Conservation (phyloP, 2,888 invertebrate species). For the Chrysodeixis includens region DNA sequence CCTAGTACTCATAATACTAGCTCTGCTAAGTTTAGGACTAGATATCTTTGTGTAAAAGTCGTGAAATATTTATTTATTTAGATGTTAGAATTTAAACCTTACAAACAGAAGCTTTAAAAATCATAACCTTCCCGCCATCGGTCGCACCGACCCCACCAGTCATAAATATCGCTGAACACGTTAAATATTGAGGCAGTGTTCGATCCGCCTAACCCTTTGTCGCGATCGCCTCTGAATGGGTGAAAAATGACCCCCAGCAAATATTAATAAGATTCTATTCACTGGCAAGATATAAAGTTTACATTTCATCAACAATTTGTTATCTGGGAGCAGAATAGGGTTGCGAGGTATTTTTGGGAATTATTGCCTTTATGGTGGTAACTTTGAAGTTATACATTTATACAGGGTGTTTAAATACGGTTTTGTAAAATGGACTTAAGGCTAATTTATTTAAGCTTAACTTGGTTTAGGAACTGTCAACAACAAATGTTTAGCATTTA, state of each 20-base stretch:
- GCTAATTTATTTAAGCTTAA: neutral
- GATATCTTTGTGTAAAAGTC: too few relatives aligned
- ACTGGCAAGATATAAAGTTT: slow-evolving; percentile 52
- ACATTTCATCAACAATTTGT: slow-evolving; percentile 61
- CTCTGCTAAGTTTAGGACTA: too few relatives aligned
- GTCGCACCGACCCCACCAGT: slow-evolving; percentile 27
- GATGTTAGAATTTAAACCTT: too few relatives aligned
- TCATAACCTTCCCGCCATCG: slow-evolving; percentile 27
- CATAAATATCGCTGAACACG: slow-evolving; percentile 67
- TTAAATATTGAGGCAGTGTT: slow-evolving; percentile 65
- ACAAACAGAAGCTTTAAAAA: neutral
- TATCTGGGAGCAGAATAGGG: slow-evolving; percentile 54
- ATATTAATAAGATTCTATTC: slow-evolving; percentile 61
- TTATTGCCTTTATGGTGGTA: slow-evolving; percentile 2
- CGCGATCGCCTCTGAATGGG: slow-evolving; percentile 61
- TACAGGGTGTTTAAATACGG: neutral
- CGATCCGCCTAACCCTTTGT: slow-evolving; percentile 64
- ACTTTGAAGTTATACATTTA: neutral
- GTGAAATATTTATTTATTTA: too few relatives aligned
- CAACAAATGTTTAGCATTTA: too few relatives aligned
- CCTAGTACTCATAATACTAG: too few relatives aligned
- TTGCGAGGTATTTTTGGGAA: slow-evolving; percentile 15
- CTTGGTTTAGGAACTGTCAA: too few relatives aligned
- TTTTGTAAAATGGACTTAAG: neutral
- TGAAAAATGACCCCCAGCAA: slow-evolving; percentile 68